These are phyloP conservation scores for Chesias legatella DNA, from an alignment of 2,888 invertebrate genomes.

Conservation along the genomic window DNA sequence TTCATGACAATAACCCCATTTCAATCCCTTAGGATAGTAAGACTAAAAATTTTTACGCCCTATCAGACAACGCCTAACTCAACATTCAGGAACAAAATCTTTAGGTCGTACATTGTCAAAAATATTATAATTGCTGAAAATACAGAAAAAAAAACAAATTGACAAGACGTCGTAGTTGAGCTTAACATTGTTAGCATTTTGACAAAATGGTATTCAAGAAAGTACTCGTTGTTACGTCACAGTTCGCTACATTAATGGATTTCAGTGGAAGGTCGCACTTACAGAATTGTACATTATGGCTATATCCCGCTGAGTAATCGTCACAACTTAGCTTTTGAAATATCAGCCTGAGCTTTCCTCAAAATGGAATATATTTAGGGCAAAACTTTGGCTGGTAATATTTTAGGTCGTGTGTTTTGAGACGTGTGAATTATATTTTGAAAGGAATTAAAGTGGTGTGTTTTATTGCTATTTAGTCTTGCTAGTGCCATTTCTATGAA, in stretches of 20 bases:
- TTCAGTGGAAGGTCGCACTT: slow-evolving; percentile 15
- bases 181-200: no score
- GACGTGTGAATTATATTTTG: slow-evolving; percentile 51
- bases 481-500: neutral
- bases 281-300: slow-evolving; percentile 39
- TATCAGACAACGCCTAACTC: no score
- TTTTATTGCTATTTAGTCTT: neutral
- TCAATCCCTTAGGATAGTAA: no score
- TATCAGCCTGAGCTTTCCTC: slow-evolving; percentile 50
- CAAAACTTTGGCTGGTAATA: slow-evolving; percentile 45
- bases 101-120: no score
- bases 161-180: no score
- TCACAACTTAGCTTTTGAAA: slow-evolving; percentile 56
- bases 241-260: slow-evolving; percentile 7
- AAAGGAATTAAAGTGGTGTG: slow-evolving; percentile 17
- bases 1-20: no score
- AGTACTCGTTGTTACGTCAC: slow-evolving; percentile 4
- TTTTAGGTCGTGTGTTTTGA: slow-evolving; percentile 21
- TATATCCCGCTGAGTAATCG: slow-evolving; percentile 61
- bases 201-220: slow-evolving; percentile 1
- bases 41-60: no score
- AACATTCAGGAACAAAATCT: no score
- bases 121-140: no score
- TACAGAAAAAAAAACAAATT: no score
- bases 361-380: slow-evolving; percentile 59